These are phyloP conservation scores for Nymphalis polychloros DNA, from an alignment of 2,888 invertebrate genomes.

Conservation along the genomic window DNA sequence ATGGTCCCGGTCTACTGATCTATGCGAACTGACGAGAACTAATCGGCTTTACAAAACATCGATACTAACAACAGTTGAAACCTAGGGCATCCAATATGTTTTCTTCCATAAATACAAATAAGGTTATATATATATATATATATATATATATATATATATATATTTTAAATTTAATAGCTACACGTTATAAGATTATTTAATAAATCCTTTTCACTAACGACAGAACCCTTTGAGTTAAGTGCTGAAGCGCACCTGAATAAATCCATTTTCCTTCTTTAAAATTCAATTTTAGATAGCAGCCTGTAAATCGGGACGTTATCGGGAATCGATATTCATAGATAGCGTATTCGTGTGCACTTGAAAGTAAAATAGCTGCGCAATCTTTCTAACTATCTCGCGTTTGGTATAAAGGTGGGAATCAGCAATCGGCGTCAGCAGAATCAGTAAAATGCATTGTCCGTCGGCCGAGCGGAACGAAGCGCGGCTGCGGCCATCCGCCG, in stretches of 20 bases:
- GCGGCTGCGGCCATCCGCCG: constrained; percentile 47
- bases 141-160: no score
- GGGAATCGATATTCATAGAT: constrained; percentile 38
- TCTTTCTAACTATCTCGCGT: constrained; percentile 34
- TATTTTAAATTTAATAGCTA: constrained; percentile 4
- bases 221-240: constrained; percentile 24
- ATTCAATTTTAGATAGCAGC: constrained; percentile 39
- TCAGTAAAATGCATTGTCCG: constrained; percentile 74
- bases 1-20: constrained; percentile 24
- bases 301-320: constrained; percentile 40
- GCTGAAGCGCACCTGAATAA: constrained; percentile 33
- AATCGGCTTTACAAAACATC: constrained; percentile 32
- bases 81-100: not conserved
- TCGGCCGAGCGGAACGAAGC: constrained; percentile 59
- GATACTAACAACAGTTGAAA: constrained; percentile 3
- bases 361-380: constrained; percentile 48
- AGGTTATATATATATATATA: not conserved
- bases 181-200: constrained; percentile 6
- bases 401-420: constrained; percentile 55
- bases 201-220: constrained; percentile 25
- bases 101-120: constrained; percentile 4
- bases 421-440: constrained; percentile 72
- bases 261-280: constrained; percentile 39
- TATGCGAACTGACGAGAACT: constrained; percentile 28
- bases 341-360: constrained; percentile 42